Base-by-base conservation (phyloP, 2,888 invertebrate species). In the Cryptosula pallasiana region DNA sequence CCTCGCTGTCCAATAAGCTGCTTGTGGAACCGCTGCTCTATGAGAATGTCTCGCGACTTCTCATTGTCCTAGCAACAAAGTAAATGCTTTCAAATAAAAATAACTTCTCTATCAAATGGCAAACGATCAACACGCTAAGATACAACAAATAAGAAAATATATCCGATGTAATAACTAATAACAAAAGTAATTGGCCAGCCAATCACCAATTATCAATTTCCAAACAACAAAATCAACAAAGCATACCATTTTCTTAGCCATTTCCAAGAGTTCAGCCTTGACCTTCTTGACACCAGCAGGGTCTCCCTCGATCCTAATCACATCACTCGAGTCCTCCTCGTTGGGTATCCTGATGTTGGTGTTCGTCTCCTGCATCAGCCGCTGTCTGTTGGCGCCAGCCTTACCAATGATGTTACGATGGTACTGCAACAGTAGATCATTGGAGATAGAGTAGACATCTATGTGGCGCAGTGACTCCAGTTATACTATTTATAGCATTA, bases 391-490 rank as follows among this genome's bases (percentile, higher is more conserved):
- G 78, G 91, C 89, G 80, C 95, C 95, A 84, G 88, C 91, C 85
- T 95, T 95, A 76, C 98, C 98, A 86, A 99, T 97, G 84, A 99
- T 96, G 86, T 97, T 96, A 85, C 96, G 95, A 86, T 94, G 96
- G 86, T 81, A 82, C 77, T 80, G n/a, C n/a, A n/a, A n/a, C n/a
- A n/a, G n/a, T n/a, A n/a, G n/a, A n/a, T n/a, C n/a, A n/a, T n/a
- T n/a, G n/a, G n/a, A n/a, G n/a, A n/a, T n/a, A n/a, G n/a, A n/a
- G n/a, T n/a, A n/a, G n/a, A n/a, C n/a, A n/a, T n/a, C n/a, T n/a
- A n/a, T n/a, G n/a, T n/a, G n/a, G n/a, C n/a, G n/a, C n/a, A n/a
- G n/a, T n/a, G n/a, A n/a, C n/a, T n/a, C n/a, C n/a, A n/a, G n/a
- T n/a, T n/a, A n/a, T n/a, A n/a, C n/a, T n/a, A n/a, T n/a, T n/a